Base-by-base conservation (phyloP, 2,113 vertebrate species). In the Nipponia nippon region DNA sequence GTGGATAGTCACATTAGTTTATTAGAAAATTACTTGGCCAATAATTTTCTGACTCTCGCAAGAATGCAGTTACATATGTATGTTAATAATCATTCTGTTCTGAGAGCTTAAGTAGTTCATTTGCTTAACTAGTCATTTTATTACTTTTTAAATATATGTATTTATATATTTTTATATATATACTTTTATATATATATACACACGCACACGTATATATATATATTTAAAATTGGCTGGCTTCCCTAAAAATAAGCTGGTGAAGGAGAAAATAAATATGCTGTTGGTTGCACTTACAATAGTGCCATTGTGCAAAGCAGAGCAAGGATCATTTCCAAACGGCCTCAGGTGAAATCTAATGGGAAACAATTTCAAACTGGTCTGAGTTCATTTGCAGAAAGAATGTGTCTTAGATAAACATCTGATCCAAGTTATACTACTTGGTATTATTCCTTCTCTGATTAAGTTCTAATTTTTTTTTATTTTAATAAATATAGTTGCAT, bases 271-370 rank as follows among this genome's bases (percentile, higher is more conserved):
- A 98, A 98, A 96, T 97, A 92, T 93, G 89, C 93, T 96, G 96
- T 97, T 97, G 92, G 94, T 98, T 97, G 94, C 85, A 71, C 56
- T 97, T 85, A 98, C 96, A 98, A 96, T 98, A 93, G 96, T 95
- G 90, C 92, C 93, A 97, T 98, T 98, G 97, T 98, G 83, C 81
- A 94, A 88, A 93, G 95, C 94, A 93, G 92, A 98, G 92, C 83
- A 95, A 97, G 96, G 96, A 98, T 98, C 94, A 29, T 97, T 98
- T 98, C 95, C 97, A 98, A 97, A 97, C 16, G 38, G 97, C 98
- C 98, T 98, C 96, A 98, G 97, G 98, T 98, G 97, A 98, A 98
- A 98, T 97, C 97, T 97, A 98, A 97, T 97, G 97, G 97, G 97
- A 98, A 98, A 95, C 95, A 96, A 97, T 98, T 98, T 98, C 95